Evolutionary conservation across 1,140 invertebrate genomes (phyloP).

Genomic region (Mycetomoellerius zeteki): DNA sequence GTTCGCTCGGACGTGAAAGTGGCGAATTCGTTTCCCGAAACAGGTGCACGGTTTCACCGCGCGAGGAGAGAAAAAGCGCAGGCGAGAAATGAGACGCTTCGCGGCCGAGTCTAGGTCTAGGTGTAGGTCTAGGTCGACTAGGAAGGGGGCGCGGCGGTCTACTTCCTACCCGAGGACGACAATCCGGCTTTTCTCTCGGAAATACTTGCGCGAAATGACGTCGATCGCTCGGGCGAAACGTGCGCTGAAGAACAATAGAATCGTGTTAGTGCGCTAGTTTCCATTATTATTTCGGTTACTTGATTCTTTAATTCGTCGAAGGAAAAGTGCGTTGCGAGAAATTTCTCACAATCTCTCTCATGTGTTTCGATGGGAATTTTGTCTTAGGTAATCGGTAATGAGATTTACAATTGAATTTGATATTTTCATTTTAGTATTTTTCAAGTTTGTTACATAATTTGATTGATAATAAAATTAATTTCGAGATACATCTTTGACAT

Average conservation of each 20-base stretch:
- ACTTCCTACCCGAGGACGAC: conserved; percentile 80
- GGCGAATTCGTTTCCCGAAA: conserved; percentile 53
- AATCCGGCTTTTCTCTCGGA: conserved; percentile 73
- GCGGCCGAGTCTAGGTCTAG: conserved; percentile 71
- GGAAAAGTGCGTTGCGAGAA: conserved; percentile 13
- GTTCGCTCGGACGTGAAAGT: conserved; percentile 57
- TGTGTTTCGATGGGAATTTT: not conserved
- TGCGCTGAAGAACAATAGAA: conserved; percentile 33
- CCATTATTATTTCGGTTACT: not conserved
- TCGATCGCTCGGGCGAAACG: conserved; percentile 60
- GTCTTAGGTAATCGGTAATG: not conserved
- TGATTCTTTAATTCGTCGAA: not conserved
- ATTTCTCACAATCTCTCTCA: not conserved
- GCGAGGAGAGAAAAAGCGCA: conserved; percentile 68
- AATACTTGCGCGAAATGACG: conserved; percentile 52
- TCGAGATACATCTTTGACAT: not conserved
- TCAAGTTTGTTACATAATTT: not conserved
- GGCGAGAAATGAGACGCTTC: conserved; percentile 55
- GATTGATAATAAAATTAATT: not conserved
- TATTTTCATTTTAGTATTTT: not conserved
- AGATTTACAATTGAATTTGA: not conserved
- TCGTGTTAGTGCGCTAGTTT: conserved; percentile 7
- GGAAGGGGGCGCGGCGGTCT: conserved; percentile 71
- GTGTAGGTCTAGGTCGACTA: conserved; percentile 85
- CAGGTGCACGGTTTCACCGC: conserved; percentile 52